Percentiles rank a stretch among this genome's conserved stretches.
Evolutionary conservation across 2,797 vertebrate genomes (phyloP).

Genomic region (Thalassophryne amazonica): DNA sequence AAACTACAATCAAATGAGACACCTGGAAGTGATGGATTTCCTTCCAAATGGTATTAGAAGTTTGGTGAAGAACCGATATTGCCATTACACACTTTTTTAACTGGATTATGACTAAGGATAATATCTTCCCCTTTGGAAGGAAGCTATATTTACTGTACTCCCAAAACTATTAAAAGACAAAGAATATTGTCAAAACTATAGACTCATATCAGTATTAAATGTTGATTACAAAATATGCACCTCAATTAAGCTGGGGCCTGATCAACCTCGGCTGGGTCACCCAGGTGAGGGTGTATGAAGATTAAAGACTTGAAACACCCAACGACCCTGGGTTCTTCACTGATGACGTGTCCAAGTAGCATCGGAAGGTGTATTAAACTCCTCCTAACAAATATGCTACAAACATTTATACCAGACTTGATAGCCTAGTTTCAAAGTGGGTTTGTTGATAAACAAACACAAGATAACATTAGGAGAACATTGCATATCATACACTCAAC

Average conservation of each 20-base stretch:
- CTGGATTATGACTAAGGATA: not conserved
- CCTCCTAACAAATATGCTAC: not conserved
- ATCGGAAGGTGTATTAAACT: no score
- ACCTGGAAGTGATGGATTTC: not conserved
- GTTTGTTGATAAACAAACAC: conserved; percentile 9
- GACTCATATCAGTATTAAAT: not conserved
- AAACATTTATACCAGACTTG: not conserved
- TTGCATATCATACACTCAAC: no score
- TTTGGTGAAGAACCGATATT: not conserved
- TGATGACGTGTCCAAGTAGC: no score
- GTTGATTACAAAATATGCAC: not conserved
- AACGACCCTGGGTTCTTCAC: no score
- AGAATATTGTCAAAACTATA: not conserved
- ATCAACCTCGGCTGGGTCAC: no score
- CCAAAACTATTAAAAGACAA: not conserved
- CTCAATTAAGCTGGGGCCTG: no score
- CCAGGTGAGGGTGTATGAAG: no score
- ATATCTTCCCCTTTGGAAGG: not conserved
- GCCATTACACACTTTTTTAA: not conserved
- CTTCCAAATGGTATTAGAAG: not conserved
- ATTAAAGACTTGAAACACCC: no score
- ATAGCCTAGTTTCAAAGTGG: not conserved
- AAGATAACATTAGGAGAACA: conserved; percentile 15
- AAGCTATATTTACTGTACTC: not conserved
- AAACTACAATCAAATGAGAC: conserved; percentile 1